A percentile compares a stretch with the other conserved stretches of the same genome.
Evolutionary conservation across 2,113 vertebrate species (phyloP).

Genomic region (Cyanoderma ruficeps): DNA sequence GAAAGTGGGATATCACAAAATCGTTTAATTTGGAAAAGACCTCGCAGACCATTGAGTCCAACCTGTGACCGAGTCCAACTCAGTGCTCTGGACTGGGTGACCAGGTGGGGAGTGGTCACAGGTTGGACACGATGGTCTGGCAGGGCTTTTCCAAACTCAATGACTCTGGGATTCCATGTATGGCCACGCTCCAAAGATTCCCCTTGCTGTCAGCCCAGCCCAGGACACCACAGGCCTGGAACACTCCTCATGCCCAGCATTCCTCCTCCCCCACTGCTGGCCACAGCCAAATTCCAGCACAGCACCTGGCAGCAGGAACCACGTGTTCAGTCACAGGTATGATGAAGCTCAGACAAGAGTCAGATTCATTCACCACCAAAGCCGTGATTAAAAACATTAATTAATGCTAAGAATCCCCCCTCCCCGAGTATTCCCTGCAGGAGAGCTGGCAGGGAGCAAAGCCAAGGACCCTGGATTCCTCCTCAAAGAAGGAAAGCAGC

Average conservation of each 20-base stretch:
- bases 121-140: background rate
- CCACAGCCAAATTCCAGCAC: background rate
- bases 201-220: background rate
- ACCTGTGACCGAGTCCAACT: accelerated
- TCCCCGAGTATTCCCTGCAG: background rate
- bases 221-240: background rate
- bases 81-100: background rate
- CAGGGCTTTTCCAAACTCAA: background rate
- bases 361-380: background rate
- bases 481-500: background rate
- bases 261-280: background rate
- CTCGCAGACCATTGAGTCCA: background rate
- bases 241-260: accelerated
- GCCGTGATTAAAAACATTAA: background rate
- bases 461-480: background rate
- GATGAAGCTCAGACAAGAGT: background rate
- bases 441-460: background rate
- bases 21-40: background rate
- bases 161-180: accelerated
- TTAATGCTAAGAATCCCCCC: background rate
- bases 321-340: accelerated
- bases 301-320: background rate
- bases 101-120: background rate
- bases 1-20: background rate
- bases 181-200: background rate